These are phyloP conservation scores for Caligus rogercresseyi DNA, from an alignment of 1,140 invertebrate genomes.

Conservation along the genomic window DNA sequence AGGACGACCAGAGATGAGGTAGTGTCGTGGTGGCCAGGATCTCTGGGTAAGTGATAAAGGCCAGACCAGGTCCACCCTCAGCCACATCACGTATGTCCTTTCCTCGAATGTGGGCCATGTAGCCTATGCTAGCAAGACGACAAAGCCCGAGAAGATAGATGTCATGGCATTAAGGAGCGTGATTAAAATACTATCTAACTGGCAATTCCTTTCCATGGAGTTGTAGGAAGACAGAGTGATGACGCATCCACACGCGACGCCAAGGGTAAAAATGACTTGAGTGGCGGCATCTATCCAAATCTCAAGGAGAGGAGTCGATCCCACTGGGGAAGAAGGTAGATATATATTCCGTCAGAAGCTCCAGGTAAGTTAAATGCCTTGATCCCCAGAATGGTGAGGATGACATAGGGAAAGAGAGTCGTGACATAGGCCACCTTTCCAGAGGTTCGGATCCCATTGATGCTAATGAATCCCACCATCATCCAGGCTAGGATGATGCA, in stretches of 20 bases:
- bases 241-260: slow-evolving; percentile 38
- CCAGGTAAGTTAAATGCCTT: slow-evolving; percentile 53
- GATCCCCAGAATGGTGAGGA: slow-evolving; percentile 52
- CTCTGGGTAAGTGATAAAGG: slow-evolving; percentile 31
- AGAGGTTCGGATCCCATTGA: slow-evolving; percentile 61
- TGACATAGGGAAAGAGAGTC: slow-evolving; percentile 63
- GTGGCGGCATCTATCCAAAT: slow-evolving; percentile 20
- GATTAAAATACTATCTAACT: slow-evolving; percentile 30
- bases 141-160: slow-evolving; percentile 48
- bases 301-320: background rate
- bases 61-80: slow-evolving; percentile 26
- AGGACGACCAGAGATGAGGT: slow-evolving; percentile 33
- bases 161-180: slow-evolving; percentile 31
- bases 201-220: slow-evolving; percentile 17
- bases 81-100: slow-evolving; percentile 51
- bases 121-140: slow-evolving; percentile 58
- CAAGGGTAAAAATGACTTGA: slow-evolving; percentile 33
- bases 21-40: slow-evolving; percentile 29
- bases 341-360: slow-evolving; percentile 50
- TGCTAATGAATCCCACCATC: slow-evolving; percentile 51
- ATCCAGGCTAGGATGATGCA: slow-evolving; percentile 58
- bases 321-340: slow-evolving; percentile 10
- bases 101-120: slow-evolving; percentile 49
- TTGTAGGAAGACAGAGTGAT: slow-evolving; percentile 41
- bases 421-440: slow-evolving; percentile 78